Conservation (phyloP, 2,888 invertebrate genomes). For the Drosophila subquinaria region DNA sequence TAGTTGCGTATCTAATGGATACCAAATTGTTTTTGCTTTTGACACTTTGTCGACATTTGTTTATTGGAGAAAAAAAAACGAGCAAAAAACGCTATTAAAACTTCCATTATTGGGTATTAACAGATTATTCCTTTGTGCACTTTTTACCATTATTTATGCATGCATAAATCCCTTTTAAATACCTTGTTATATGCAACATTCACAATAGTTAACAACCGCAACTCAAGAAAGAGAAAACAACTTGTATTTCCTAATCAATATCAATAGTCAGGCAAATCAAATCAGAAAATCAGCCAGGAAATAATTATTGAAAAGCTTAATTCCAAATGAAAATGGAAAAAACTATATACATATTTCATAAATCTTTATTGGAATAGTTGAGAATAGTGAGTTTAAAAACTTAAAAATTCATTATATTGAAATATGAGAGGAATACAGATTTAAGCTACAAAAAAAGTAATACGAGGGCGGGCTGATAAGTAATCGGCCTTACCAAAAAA, state of each 20-base stretch:
- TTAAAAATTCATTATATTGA: no score
- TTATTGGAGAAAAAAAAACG: conserved; percentile 14
- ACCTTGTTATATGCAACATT: not conserved
- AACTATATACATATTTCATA: not conserved
- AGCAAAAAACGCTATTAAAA: conserved; percentile 45
- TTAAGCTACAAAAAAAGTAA: no score
- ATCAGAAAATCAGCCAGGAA: not conserved
- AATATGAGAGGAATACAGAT: no score
- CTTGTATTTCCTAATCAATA: not conserved
- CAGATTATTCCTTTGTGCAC: not conserved
- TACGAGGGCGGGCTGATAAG: no score
- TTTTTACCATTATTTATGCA: not conserved
- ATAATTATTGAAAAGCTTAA: not conserved
- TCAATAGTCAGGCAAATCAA: not conserved
- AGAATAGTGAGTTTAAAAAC: no score
- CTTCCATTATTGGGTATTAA: conserved; percentile 8
- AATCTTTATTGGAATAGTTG: not conserved
- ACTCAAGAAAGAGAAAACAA: not conserved
- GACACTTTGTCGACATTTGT: conserved; percentile 27
- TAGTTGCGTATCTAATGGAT: conserved; percentile 79
- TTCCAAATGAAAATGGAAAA: not conserved
- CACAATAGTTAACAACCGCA: not conserved
- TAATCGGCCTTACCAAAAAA: no score
- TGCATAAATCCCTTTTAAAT: not conserved
- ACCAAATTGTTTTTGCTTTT: conserved; percentile 60